Percentiles rank a stretch among this genome's conserved stretches.
These are phyloP conservation scores for Aplocera efformata DNA, from an alignment of 2,888 invertebrate genomes.

Conservation along the genomic window DNA sequence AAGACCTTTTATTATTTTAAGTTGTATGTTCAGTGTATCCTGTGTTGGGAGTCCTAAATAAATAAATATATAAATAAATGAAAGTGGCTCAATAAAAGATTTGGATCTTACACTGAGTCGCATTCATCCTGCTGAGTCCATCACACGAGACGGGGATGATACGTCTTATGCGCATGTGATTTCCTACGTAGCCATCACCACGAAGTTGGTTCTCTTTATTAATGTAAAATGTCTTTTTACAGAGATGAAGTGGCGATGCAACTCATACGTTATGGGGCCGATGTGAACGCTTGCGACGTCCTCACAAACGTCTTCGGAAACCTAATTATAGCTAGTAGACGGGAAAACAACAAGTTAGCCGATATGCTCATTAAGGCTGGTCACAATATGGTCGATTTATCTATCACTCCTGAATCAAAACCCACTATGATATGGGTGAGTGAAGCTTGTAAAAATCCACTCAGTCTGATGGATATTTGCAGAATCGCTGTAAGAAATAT, in stretches of 20 bases:
- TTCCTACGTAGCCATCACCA: no score
- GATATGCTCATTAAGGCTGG: constrained; percentile 67
- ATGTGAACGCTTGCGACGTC: constrained; percentile 81
- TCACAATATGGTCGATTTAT: constrained; percentile 35
- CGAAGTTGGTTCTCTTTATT: no score
- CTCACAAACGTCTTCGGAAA: constrained; percentile 78
- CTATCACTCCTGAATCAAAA: constrained; percentile 20
- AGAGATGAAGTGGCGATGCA: constrained; percentile 76
- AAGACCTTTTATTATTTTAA: no score
- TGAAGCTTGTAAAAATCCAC: constrained; percentile 66
- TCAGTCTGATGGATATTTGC: constrained; percentile 77
- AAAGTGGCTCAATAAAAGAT: no score
- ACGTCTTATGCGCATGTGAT: no score
- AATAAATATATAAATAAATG: no score
- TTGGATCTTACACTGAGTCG: no score
- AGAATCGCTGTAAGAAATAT: constrained; percentile 74
- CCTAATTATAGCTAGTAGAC: constrained; percentile 74
- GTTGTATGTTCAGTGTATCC: no score
- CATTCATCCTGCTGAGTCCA: no score
- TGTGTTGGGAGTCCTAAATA: no score
- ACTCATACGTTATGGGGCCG: constrained; percentile 82
- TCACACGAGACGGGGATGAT: no score
- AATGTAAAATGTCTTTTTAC: no score
- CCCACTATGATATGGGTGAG: constrained; percentile 57
- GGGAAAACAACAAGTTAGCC: constrained; percentile 48